phyloP scores from a whole-genome alignment of 2,113 vertebrate genomes.

The Isurus oxyrinchus region DNA sequence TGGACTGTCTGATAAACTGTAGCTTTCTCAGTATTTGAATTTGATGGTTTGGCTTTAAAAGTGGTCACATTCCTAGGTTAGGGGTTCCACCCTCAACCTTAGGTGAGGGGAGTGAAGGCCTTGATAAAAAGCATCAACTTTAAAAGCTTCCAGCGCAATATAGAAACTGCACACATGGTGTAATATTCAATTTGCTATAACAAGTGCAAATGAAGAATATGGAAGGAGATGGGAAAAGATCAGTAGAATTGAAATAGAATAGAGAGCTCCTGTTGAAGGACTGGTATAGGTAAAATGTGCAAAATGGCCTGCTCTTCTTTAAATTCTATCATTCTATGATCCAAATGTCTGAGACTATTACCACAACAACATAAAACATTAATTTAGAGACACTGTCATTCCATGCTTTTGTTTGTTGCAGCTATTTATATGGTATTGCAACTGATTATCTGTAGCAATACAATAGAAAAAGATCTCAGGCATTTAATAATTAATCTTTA shows the following conservation, averaged over 20 bases:
- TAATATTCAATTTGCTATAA: not conserved
- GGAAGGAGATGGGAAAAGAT: not conserved
- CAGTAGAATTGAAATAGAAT: not conserved
- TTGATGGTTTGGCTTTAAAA: not conserved
- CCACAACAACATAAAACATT: not conserved
- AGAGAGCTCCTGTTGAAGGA: not conserved
- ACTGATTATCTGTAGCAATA: not conserved
- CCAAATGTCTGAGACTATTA: not conserved
- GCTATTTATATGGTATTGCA: not conserved
- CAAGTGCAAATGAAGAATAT: not conserved
- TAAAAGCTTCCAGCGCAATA: not conserved
- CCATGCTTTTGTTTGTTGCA: not conserved
- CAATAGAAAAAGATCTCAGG: too few species aligned
- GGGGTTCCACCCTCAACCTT: not conserved
- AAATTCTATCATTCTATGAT: not conserved
- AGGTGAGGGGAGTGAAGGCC: not conserved
- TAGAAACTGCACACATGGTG: not conserved
- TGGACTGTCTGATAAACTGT: not conserved
- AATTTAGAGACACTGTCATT: not conserved
- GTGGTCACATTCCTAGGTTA: not conserved
- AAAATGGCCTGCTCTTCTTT: not conserved
- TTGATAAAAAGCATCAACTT: not conserved
- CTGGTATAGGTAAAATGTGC: not conserved
- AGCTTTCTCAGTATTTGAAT: not conserved
- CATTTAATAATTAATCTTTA: too few species aligned